Base-by-base conservation (phyloP, 2,888 invertebrate species). In the Lochmaea crataegi region DNA sequence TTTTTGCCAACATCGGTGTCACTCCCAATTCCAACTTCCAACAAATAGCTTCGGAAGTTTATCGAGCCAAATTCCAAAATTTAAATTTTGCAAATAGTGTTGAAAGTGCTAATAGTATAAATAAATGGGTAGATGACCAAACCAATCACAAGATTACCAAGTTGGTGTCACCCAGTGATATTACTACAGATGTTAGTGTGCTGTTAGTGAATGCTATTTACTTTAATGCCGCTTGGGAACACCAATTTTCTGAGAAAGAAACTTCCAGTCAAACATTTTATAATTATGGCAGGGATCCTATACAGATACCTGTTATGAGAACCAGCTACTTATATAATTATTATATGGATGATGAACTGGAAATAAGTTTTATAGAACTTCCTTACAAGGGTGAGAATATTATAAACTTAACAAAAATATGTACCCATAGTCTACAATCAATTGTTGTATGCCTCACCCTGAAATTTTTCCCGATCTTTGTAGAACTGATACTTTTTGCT, bases 1-100 rank as follows among this genome's bases (percentile, higher is more conserved):
- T 95, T 6, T 96, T 91, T 82, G 86, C 92, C 0, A 89, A 90
- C 78, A 58, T 82, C 14, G 87, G 87, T 1, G 88, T 90, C 65
- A 83, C 87, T 11, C 79, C 94, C 1, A 87, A 89, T n/a, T 81
- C 89, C 0, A 83, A 87, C 18, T 91, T 91, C 76, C 88, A 90
- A 78, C 85, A 88, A 10, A 85, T 91, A 53, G 91, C 93, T 0
- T 81, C 87, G 11, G 87, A 90, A 41, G 87, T 90, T 51, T 95
- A 94, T 82, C 86, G 89, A 14, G 63, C 74, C 51, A 89, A 89
- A 32, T 88, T 91, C 6, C 89, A 92, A 74, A 79, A 78, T 57
- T 56, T 85, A 1, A 76, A 85, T 69, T 85, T 85, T 70, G 61
- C 42, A 6, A 53, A 78, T 22, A 78, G 71, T 16, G 64, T 42